Evolutionary conservation across 37 sponge, comb jelly and placozoan genomes (phyloP).

Genomic region (Theonella swinhoei): DNA sequence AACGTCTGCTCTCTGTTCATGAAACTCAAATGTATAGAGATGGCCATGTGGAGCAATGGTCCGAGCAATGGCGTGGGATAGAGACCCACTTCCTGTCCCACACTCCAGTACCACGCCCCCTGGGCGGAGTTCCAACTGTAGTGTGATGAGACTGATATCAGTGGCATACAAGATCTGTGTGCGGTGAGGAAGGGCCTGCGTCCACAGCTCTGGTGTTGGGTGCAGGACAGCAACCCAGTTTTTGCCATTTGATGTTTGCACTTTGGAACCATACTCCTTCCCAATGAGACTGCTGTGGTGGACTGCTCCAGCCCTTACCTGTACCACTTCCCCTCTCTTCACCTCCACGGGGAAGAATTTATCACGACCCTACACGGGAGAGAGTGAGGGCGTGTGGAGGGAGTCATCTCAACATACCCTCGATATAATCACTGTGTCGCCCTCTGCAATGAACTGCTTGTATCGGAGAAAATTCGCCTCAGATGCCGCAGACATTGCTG

Average conservation of each 20-base stretch:
- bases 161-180: slow-evolving; percentile 95
- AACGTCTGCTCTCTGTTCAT: slow-evolving; percentile 73
- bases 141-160: slow-evolving; percentile 82
- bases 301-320: slow-evolving; percentile 73
- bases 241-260: slow-evolving; percentile 79
- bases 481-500: no score
- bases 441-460: slow-evolving; percentile 56
- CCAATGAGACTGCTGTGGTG: slow-evolving; percentile 89
- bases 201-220: slow-evolving; percentile 98
- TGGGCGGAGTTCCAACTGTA: slow-evolving; percentile 84
- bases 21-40: slow-evolving; percentile 95
- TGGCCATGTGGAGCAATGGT: slow-evolving; percentile 92
- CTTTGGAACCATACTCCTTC: slow-evolving; percentile 84
- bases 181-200: slow-evolving; percentile 90
- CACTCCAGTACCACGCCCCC: slow-evolving; percentile 88
- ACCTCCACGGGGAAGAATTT: slow-evolving; percentile 66
- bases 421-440: slow-evolving; percentile 83
- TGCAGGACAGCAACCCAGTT: slow-evolving; percentile 75
- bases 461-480: slow-evolving; percentile 75
- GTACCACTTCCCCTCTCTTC: slow-evolving; percentile 62
- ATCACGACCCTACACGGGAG: slow-evolving; percentile 49
- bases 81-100: slow-evolving; percentile 95
- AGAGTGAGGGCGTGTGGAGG: not conserved
- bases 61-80: slow-evolving; percentile 91
- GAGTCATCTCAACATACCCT: slow-evolving; percentile 44